A percentile compares a stretch with the other conserved stretches of the same genome.
phyloP scores from a whole-genome alignment of 1,140 invertebrate species.

The Nomia melanderi region DNA sequence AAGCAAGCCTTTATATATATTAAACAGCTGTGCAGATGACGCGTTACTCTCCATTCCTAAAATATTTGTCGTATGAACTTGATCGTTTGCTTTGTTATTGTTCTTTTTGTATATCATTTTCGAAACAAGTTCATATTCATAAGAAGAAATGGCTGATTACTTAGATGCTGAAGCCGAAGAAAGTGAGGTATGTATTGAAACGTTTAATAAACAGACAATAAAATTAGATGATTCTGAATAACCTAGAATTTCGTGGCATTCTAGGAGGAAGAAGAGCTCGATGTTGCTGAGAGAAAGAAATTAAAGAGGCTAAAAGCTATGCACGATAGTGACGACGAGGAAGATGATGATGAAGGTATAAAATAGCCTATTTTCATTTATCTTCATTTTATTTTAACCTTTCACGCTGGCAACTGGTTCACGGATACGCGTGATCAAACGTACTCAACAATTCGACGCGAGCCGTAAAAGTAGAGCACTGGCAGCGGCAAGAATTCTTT shows the following conservation, averaged over 20 bases:
- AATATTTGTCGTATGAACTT: neutral
- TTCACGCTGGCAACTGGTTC: too few relatives aligned
- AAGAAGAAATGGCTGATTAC: conserved; percentile 82
- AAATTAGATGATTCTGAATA: neutral
- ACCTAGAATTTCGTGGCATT: neutral
- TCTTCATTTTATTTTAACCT: too few relatives aligned
- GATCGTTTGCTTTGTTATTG: neutral
- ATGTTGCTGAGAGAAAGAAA: conserved; percentile 20
- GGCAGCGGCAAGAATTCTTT: too few relatives aligned
- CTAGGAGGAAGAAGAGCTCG: conserved; percentile 12
- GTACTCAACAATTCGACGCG: too few relatives aligned
- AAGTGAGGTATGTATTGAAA: conserved; percentile 84
- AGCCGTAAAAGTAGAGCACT: too few relatives aligned
- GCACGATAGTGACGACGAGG: conserved; percentile 20
- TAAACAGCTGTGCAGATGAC: conserved; percentile 21
- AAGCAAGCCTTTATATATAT: neutral
- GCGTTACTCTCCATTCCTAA: accelerated
- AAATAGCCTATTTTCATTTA: neutral
- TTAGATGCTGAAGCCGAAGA: conserved; percentile 91
- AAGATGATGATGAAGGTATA: conserved; percentile 14
- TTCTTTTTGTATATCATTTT: neutral
- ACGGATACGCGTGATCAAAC: too few relatives aligned
- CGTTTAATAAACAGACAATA: neutral
- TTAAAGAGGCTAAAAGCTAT: conserved; percentile 27
- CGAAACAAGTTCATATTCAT: neutral